A percentile compares a stretch with the other conserved stretches of the same genome.
Conservation (phyloP, 2,797 vertebrate species). For the Enteromius fasciolatus region DNA sequence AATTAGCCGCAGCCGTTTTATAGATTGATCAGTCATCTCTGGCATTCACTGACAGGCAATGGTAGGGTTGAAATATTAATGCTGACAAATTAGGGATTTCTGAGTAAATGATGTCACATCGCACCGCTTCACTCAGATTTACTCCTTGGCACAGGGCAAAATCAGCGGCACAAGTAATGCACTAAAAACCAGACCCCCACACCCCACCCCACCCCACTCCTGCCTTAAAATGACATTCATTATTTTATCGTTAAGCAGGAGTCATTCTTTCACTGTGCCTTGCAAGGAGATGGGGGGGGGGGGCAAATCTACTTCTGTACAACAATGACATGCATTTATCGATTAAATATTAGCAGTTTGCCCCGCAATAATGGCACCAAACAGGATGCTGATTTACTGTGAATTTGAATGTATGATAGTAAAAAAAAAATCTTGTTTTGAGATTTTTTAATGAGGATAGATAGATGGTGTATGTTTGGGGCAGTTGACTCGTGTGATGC, state of each 20-base stretch:
- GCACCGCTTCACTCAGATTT: conserved; percentile 97
- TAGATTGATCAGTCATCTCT: conserved; percentile 99
- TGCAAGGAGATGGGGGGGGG: conserved; percentile 43
- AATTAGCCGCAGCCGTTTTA: conserved; percentile 95
- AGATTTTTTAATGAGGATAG: neutral
- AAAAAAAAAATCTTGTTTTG: neutral
- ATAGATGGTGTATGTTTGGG: neutral
- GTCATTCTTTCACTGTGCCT: conserved; percentile 66
- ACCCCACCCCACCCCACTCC: conserved; percentile 54
- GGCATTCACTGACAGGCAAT: conserved; percentile 96
- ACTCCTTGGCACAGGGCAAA: conserved; percentile 86
- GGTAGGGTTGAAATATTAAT: conserved; percentile 98
- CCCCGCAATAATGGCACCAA: neutral
- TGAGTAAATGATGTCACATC: conserved; percentile 99
- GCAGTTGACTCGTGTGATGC: conserved; percentile 44
- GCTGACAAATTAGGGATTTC: conserved; percentile 99
- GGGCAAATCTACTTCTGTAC: conserved; percentile 55
- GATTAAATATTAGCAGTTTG: conserved; percentile 49
- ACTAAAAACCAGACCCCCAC: conserved; percentile 58
- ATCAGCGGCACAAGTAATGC: conserved; percentile 73
- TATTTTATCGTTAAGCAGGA: conserved; percentile 78
- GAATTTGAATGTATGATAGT: neutral
- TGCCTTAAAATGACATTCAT: conserved; percentile 76
- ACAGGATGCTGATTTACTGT: neutral
- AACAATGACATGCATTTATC: conserved; percentile 33